phyloP scores from a whole-genome alignment of 2,888 invertebrate species.

The Villa cingulata region DNA sequence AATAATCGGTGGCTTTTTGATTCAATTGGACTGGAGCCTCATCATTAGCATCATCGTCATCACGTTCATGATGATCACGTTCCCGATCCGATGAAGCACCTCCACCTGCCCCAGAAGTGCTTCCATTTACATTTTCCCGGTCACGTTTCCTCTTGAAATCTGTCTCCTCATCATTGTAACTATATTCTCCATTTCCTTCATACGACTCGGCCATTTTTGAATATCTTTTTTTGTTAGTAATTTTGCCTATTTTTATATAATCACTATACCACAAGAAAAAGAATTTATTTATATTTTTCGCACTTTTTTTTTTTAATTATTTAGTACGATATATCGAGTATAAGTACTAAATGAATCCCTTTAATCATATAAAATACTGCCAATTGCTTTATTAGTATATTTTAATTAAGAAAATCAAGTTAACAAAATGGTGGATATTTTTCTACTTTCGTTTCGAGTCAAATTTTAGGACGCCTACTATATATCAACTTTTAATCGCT shows the following conservation, averaged over 20 bases:
- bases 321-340: too few relatives aligned
- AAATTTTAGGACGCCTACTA: too few relatives aligned
- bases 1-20: constrained; percentile 65
- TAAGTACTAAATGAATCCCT: too few relatives aligned
- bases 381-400: too few relatives aligned
- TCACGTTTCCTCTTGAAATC: constrained; percentile 29
- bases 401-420: too few relatives aligned
- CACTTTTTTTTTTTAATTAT: too few relatives aligned
- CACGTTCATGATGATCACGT: constrained; percentile 33
- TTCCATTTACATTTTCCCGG: constrained; percentile 17
- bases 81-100: background rate
- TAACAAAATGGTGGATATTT: too few relatives aligned
- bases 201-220: constrained; percentile 33
- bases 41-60: constrained; percentile 41
- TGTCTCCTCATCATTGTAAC: constrained; percentile 31
- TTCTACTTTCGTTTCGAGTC: too few relatives aligned
- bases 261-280: too few relatives aligned
- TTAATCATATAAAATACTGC: too few relatives aligned
- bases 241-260: background rate
- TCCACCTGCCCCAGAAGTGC: background rate
- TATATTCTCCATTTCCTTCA: constrained; percentile 35
- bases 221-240: background rate
- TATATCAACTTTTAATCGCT: too few relatives aligned
- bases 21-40: constrained; percentile 36
- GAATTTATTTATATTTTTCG: too few relatives aligned